These are phyloP conservation scores for Natator depressus DNA, from an alignment of 2,113 vertebrate genomes.

Conservation along the genomic window DNA sequence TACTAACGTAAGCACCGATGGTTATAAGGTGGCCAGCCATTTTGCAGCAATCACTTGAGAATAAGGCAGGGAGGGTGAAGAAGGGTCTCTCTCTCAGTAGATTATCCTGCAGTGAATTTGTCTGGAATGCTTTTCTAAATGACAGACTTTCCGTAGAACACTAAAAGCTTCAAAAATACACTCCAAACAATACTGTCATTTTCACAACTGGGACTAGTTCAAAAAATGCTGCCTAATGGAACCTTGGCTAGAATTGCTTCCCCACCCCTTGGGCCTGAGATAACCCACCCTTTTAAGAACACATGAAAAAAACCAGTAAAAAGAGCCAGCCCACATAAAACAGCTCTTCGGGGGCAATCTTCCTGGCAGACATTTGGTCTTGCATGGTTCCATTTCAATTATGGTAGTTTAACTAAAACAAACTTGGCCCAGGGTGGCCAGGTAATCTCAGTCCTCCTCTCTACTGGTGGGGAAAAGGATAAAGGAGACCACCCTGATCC, in stretches of 20 bases:
- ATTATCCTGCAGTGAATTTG: conserved; percentile 32
- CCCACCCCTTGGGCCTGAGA: background rate
- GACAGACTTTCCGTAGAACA: conserved; percentile 5
- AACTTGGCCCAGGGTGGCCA: background rate
- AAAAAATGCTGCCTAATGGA: background rate
- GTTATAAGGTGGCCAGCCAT: conserved; percentile 10
- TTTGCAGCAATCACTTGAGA: background rate
- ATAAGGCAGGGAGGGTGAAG: background rate
- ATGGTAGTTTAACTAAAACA: background rate
- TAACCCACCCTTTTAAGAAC: background rate
- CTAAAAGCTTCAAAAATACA: background rate
- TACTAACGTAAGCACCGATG: conserved; percentile 12
- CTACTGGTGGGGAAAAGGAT: background rate
- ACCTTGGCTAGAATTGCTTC: background rate
- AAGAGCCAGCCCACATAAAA: accelerated
- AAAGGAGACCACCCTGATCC: background rate
- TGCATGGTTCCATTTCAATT: accelerated
- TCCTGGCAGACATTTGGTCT: background rate
- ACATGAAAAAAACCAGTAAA: background rate
- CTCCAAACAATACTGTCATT: background rate
- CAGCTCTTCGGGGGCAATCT: background rate
- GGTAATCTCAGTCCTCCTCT: background rate
- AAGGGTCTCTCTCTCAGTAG: background rate
- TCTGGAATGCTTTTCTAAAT: conserved; percentile 22
- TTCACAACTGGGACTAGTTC: background rate